Base-by-base conservation (phyloP, 2,888 invertebrate species). In the Eristalis arbustorum region DNA sequence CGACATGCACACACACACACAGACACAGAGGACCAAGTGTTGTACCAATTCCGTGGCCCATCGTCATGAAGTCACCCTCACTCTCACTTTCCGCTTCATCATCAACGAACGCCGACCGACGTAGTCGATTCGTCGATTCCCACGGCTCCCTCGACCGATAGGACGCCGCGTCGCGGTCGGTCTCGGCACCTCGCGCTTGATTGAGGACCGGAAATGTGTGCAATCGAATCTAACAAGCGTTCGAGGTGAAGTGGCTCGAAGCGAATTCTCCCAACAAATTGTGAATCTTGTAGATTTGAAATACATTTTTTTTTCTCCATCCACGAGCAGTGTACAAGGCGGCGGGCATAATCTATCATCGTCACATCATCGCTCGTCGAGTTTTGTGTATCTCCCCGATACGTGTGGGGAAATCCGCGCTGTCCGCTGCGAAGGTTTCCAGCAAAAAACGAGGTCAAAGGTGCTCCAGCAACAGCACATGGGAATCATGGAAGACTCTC, bases 281-380 rank as follows among this genome's bases (percentile, higher is more conserved):
- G 72, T 85, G 64, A 59, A 66, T 73, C 73, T 84, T 73, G 68
- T 76, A 73, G 68, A 59, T 62, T 80, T 80, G 59, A 66, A 56
- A 75, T 80, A 78, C n/a, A 37, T 71, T 22, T 63, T 73, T 77
- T 57, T 23, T 62, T n/a, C n/a, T n/a, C n/a, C n/a, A 75, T 62
- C 79, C 79, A 76, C 76, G 84, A 84, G 71, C 80, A 72, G 37
- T 8, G 31, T 57, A 71, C 74, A 76, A 66, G 57, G 23, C 56
- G 34, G 49, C 18, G n/a, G 14, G 28, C 34, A 72, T 77, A 74
- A 85, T 85, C 73, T 85, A 85, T 85, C 84, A 81, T 73, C 64
- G 68, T 85, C 84, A 73, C 42, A 56, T 59, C 69, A 72, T 72
- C 73, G 40, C 56, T 23, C 18, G 59, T 14, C 14, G 49, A 62